phyloP scores from a whole-genome alignment of 2,113 vertebrate genomes.

The Malurus melanocephalus region DNA sequence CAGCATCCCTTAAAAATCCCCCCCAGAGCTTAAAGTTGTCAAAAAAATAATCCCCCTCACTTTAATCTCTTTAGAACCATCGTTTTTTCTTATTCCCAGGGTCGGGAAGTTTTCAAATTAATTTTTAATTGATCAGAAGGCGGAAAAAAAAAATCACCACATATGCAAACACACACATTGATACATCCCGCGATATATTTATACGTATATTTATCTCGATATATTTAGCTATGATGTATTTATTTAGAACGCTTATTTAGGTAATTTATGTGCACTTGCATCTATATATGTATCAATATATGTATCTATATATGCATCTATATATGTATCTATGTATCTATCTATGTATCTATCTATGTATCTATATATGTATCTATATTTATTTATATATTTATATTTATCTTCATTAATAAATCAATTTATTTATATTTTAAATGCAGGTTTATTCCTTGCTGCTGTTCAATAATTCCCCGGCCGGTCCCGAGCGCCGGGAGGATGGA shows the following conservation, averaged over 20 bases:
- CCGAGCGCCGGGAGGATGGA: too few relatives aligned
- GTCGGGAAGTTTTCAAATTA: not conserved
- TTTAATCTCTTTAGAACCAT: accelerated
- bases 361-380: not conserved
- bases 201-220: not conserved
- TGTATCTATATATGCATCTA: not conserved
- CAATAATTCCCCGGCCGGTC: not conserved
- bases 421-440: not conserved
- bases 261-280: not conserved
- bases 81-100: not conserved
- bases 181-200: not conserved
- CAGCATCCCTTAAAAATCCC: not conserved
- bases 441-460: not conserved
- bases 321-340: not conserved
- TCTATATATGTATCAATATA: not conserved
- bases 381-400: too few relatives aligned
- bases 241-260: not conserved
- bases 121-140: not conserved
- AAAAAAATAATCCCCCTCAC: accelerated
- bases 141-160: too few relatives aligned
- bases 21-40: accelerated
- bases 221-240: not conserved
- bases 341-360: too few relatives aligned
- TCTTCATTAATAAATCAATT: too few relatives aligned
- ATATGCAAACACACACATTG: not conserved